Evolutionary conservation across 2,797 vertebrate genomes (phyloP), one percentile per base, ranked within the genome.

Genomic region (Ctenosaura bakeri): DNA sequence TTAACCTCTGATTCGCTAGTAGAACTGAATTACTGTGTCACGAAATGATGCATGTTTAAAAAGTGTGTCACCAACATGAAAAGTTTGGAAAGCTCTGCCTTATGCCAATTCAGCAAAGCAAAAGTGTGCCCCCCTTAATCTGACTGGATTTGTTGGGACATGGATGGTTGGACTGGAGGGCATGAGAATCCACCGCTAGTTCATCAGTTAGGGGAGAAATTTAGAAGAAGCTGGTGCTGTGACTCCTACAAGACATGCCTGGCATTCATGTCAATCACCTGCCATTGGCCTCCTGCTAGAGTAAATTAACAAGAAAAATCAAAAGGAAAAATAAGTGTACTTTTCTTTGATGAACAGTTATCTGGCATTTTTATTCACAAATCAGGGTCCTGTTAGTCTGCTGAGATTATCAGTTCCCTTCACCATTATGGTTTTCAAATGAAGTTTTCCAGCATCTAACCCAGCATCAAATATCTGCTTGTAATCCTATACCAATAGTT

Each of bases 391-490:
- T 82, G 7, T n/a, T 90, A 32, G 46, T 64, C 82, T 46, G 46
- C 35, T 76, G 24, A n/a, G 38, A 2, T 35, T 64, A 91, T 86
- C 38, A 84, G 1, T 62, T 85, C 6, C 42, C 87, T 42, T 74
- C 62, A 42, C 7, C 64, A 88, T 29, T 74, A 77, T 26, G 84
- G 85, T 87, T 71, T 89, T 74, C 91, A 90, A 88, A 94, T 92
- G 77, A 93, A 92, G 93, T 29, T 74, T 76, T 50, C 8, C 66
- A 66, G 73, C 10, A 42, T 54, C 10, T 7, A 38, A 59, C 18
- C 24, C 6, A 20, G 1, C 24, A 5, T 86, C 71, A 69, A 62
- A 42, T 71, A 29, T 80, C 77, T 56, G 35, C 29, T 87, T 71
- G 59, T 26, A 54, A 54, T 71, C 64, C 24, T 42, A 13, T 54